A percentile compares a stretch with the other conserved stretches of the same genome.
These are phyloP conservation scores for Drosophila melanosoma DNA, from an alignment of 2,888 invertebrate species.

Conservation along the genomic window DNA sequence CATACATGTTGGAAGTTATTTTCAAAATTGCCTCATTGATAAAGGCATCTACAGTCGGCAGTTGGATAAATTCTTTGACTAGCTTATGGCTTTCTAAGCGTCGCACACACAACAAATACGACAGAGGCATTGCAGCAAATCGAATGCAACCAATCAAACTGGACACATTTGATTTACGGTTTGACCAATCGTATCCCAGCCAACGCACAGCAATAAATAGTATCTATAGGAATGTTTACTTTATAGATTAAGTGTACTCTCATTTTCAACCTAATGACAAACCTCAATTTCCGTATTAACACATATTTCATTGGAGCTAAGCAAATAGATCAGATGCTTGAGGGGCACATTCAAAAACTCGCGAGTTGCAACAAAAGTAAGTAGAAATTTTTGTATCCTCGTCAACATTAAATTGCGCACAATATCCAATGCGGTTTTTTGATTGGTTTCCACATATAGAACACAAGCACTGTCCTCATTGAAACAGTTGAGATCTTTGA, in stretches of 20 bases:
- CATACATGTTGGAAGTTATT: constrained; percentile 53
- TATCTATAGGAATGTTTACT: constrained; percentile 85
- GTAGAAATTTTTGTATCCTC: constrained; percentile 90
- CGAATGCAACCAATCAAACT: constrained; percentile 89
- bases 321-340: constrained; percentile 88
- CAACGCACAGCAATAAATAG: constrained; percentile 92
- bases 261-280: not conserved
- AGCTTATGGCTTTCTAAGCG: constrained; percentile 41
- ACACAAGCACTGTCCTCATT: constrained; percentile 87
- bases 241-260: constrained; percentile 25
- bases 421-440: constrained; percentile 80
- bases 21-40: constrained; percentile 85
- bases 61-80: constrained; percentile 87
- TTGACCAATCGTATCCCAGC: constrained; percentile 90
- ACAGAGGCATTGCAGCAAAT: constrained; percentile 91
- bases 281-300: constrained; percentile 88
- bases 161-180: constrained; percentile 86
- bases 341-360: constrained; percentile 89
- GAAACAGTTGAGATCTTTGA: constrained; percentile 89
- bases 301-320: constrained; percentile 90
- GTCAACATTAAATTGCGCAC: constrained; percentile 86
- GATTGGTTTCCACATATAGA: constrained; percentile 85
- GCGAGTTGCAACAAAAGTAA: constrained; percentile 90
- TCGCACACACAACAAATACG: constrained; percentile 89
- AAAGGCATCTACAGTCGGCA: constrained; percentile 89